Percentiles rank a stretch among this genome's conserved stretches.
phyloP scores from a whole-genome alignment of 2,797 vertebrate species.

The Acipenser transmontanus region DNA sequence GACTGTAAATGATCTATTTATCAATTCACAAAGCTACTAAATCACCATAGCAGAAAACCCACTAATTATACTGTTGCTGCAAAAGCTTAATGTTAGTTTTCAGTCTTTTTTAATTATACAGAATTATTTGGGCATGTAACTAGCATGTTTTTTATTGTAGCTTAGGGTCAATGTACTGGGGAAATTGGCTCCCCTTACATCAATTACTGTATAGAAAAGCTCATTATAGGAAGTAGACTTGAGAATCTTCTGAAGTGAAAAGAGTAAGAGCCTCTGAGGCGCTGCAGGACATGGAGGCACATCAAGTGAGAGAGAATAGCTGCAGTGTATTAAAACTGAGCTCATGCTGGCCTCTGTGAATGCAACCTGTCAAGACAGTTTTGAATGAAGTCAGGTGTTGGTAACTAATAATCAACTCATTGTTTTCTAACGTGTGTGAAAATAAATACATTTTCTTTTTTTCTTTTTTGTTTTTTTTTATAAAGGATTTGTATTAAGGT shows the following conservation, averaged over 20 bases:
- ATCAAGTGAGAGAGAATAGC: not conserved
- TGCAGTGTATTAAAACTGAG: not conserved
- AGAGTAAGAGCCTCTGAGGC: not conserved
- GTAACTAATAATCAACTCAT: not conserved
- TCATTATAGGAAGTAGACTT: not conserved
- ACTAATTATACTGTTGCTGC: not conserved
- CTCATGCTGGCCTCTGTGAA: not conserved
- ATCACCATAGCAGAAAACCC: conserved; percentile 3
- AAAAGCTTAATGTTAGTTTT: no score
- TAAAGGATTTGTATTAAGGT: no score
- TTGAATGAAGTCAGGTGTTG: not conserved
- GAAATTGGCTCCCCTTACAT: not conserved
- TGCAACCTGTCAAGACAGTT: not conserved
- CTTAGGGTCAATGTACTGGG: not conserved
- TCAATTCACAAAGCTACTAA: conserved; percentile 14
- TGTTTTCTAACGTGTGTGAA: no score
- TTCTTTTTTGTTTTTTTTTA: no score
- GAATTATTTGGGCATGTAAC: not conserved
- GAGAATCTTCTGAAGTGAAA: not conserved
- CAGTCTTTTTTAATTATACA: not conserved
- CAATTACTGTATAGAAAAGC: not conserved
- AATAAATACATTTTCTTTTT: no score
- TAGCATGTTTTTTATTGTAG: not conserved
- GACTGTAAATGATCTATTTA: conserved; percentile 2
- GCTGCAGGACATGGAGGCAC: not conserved